Conservation (phyloP, 92 coral and sea anemone genomes). For the Heteractis magnifica region DNA sequence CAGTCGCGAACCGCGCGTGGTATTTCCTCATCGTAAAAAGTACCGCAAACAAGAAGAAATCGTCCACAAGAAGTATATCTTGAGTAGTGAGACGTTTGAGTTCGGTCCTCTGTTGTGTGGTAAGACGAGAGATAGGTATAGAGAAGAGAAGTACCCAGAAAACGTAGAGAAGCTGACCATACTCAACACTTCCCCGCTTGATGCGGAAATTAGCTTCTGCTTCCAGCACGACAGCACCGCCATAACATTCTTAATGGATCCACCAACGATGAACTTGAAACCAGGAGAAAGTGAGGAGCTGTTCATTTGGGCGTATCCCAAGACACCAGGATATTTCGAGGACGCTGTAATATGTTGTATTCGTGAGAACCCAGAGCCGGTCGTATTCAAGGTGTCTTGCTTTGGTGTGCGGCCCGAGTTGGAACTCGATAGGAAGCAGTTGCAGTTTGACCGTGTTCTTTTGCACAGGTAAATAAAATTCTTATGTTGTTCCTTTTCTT, state of each 20-base stretch:
- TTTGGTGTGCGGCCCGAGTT: constrained; percentile 95
- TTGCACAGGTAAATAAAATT: constrained; percentile 69
- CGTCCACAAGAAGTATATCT: constrained; percentile 92
- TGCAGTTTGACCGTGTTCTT: constrained; percentile 95
- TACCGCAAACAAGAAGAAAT: constrained; percentile 96
- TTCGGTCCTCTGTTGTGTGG: constrained; percentile 98
- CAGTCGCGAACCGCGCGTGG: constrained; percentile 98
- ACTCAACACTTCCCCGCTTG: constrained; percentile 88
- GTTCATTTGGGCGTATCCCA: constrained; percentile 93
- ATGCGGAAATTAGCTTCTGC: constrained; percentile 87
- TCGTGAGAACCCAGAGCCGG: constrained; percentile 97
- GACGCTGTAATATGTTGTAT: constrained; percentile 95
- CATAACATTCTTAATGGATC: constrained; percentile 86
- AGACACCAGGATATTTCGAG: constrained; percentile 95
- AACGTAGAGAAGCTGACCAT: constrained; percentile 82
- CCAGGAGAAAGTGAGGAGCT: constrained; percentile 89
- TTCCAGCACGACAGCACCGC: constrained; percentile 93
- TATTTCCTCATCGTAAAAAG: constrained; percentile 93
- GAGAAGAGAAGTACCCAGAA: constrained; percentile 93
- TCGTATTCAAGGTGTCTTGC: constrained; percentile 84
- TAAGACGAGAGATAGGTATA: constrained; percentile 90
- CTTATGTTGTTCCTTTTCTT: neutral
- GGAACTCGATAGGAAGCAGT: constrained; percentile 89
- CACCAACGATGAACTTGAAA: constrained; percentile 85
- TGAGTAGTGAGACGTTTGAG: constrained; percentile 85